A percentile compares a stretch with the other conserved stretches of the same genome.
phyloP scores from a whole-genome alignment of 1,140 invertebrate species.

The Cyclina sinensis region DNA sequence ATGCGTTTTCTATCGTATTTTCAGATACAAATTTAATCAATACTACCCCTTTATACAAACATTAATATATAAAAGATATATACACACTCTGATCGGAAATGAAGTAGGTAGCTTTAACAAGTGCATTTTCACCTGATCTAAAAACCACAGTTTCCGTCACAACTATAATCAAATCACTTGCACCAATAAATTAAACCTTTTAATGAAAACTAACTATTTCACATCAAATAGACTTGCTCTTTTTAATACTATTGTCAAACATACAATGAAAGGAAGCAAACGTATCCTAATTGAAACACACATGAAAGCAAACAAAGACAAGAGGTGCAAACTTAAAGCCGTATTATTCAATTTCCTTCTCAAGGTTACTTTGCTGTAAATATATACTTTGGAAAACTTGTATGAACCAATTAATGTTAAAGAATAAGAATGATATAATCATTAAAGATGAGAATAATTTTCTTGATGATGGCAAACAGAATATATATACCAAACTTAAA shows the following conservation, averaged over 20 bases:
- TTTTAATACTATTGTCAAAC: background rate
- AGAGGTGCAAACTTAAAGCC: background rate
- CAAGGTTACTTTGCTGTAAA: too few relatives aligned
- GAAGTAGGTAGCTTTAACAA: background rate
- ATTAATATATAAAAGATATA: background rate
- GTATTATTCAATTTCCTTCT: background rate
- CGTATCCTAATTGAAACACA: background rate
- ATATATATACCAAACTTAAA: too few relatives aligned
- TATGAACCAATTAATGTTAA: too few relatives aligned
- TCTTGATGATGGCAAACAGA: too few relatives aligned
- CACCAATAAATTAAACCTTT: background rate
- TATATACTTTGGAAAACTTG: too few relatives aligned
- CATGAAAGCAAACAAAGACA: background rate
- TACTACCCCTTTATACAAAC: background rate
- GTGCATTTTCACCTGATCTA: background rate
- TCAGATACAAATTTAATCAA: background rate
- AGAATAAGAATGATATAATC: too few relatives aligned
- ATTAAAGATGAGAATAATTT: too few relatives aligned
- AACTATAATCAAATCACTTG: slow-evolving; percentile 2
- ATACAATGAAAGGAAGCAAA: background rate
- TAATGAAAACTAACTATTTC: background rate
- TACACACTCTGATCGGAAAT: slow-evolving; percentile 5
- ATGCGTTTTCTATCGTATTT: background rate
- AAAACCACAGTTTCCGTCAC: background rate
- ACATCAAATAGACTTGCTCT: slow-evolving; percentile 16